phyloP scores from a whole-genome alignment of 2,888 invertebrate genomes.

The Cosmorhoe ocellata region DNA sequence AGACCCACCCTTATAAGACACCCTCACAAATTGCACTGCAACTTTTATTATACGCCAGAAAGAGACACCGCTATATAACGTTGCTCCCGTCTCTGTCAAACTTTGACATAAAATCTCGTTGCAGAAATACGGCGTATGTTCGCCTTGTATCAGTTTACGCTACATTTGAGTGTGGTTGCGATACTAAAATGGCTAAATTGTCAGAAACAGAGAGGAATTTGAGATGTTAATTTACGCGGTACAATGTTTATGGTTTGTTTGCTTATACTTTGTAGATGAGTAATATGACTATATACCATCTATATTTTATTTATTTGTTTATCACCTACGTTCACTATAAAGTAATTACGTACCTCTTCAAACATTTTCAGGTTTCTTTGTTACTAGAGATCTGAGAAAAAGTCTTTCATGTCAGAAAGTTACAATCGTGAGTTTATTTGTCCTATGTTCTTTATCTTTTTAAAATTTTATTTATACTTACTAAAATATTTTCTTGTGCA shows the following conservation, averaged over 20 bases:
- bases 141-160: slow-evolving; percentile 68
- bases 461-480: too few species aligned
- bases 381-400: too few species aligned
- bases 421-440: too few species aligned
- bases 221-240: slow-evolving; percentile 13
- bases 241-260: too few species aligned
- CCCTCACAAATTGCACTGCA: slow-evolving; percentile 44
- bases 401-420: too few species aligned
- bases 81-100: slow-evolving; percentile 36
- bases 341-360: too few species aligned
- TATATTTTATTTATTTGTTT: too few species aligned
- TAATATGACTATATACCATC: too few species aligned
- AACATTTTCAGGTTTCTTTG: too few species aligned
- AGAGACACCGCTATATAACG: slow-evolving; percentile 39
- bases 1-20: slow-evolving; percentile 62
- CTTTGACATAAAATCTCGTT: slow-evolving; percentile 40
- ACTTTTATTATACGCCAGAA: slow-evolving; percentile 44
- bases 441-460: too few species aligned
- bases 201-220: slow-evolving; percentile 35
- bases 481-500: slow-evolving; percentile 31
- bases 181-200: slow-evolving; percentile 50
- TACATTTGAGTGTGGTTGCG: slow-evolving; percentile 57
- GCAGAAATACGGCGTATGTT: slow-evolving; percentile 56
- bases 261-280: too few species aligned
- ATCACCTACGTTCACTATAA: too few species aligned